phyloP scores from a whole-genome alignment of 1,140 invertebrate species.

The Bombus polaris region DNA sequence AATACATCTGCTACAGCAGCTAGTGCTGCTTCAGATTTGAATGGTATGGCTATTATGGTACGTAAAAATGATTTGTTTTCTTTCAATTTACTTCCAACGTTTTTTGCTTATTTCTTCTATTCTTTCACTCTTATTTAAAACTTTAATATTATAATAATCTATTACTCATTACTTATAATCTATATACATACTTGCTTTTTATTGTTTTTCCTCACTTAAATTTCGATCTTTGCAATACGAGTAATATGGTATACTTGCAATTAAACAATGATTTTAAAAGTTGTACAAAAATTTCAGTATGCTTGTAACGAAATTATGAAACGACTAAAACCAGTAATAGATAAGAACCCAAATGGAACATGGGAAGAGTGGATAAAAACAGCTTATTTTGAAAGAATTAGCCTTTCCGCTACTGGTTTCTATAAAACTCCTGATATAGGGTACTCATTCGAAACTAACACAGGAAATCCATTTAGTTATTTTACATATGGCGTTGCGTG shows the following conservation, averaged over 20 bases:
- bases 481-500: conserved; percentile 91
- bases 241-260: not conserved
- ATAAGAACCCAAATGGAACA: conserved; percentile 89
- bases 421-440: conserved; percentile 91
- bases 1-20: conserved; percentile 97
- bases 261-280: not conserved
- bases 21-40: conserved; percentile 95
- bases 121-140: not conserved
- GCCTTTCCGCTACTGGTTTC: conserved; percentile 93
- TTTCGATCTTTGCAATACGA: not conserved
- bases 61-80: conserved; percentile 63
- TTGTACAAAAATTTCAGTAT: conserved; percentile 82
- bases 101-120: not conserved
- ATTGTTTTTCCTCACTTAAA: too few relatives aligned
- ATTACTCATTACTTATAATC: too few relatives aligned
- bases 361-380: conserved; percentile 94
- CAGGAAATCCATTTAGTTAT: conserved; percentile 90
- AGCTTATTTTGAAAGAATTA: conserved; percentile 92
- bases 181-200: too few relatives aligned
- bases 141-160: too few relatives aligned
- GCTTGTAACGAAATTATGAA: conserved; percentile 92
- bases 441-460: conserved; percentile 89
- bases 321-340: conserved; percentile 90
- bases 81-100: not conserved
- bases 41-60: conserved; percentile 96